These are phyloP conservation scores for Caenorhabditis sp. DNA, from an alignment of 2,888 invertebrate species.

Conservation along the genomic window DNA sequence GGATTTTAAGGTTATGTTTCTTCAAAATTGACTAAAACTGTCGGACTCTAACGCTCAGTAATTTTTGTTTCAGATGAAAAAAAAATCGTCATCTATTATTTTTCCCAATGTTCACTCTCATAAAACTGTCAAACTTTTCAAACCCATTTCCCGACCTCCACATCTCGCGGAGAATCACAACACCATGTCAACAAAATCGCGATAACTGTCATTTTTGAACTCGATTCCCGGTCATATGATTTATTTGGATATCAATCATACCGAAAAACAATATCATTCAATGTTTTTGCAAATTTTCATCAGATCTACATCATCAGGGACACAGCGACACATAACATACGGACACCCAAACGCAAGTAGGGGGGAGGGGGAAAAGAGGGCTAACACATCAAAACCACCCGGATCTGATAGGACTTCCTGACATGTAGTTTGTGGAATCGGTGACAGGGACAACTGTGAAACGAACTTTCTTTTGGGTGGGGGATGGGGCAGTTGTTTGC, in stretches of 20 bases:
- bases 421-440: conserved; percentile 28
- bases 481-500: background rate
- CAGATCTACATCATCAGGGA: conserved; percentile 15
- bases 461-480: conserved; percentile 40
- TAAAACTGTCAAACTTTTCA: too few species aligned
- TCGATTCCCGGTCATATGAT: conserved; percentile 52
- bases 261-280: conserved; percentile 53
- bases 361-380: too few species aligned
- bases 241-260: conserved; percentile 51
- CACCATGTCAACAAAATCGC: conserved; percentile 1
- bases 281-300: conserved; percentile 35
- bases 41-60: too few species aligned
- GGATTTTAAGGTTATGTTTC: too few species aligned
- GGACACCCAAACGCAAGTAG: background rate
- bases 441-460: conserved; percentile 54
- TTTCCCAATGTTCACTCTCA: too few species aligned
- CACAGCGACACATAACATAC: background rate
- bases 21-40: too few species aligned
- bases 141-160: background rate
- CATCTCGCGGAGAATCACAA: too few species aligned
- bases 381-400: conserved; percentile 52
- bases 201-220: conserved; percentile 32
- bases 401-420: conserved; percentile 40
- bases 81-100: too few species aligned
- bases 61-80: too few species aligned